These are phyloP conservation scores for Montipora capricornis DNA, from an alignment of 64 coral and sea anemone genomes.

Conservation along the genomic window DNA sequence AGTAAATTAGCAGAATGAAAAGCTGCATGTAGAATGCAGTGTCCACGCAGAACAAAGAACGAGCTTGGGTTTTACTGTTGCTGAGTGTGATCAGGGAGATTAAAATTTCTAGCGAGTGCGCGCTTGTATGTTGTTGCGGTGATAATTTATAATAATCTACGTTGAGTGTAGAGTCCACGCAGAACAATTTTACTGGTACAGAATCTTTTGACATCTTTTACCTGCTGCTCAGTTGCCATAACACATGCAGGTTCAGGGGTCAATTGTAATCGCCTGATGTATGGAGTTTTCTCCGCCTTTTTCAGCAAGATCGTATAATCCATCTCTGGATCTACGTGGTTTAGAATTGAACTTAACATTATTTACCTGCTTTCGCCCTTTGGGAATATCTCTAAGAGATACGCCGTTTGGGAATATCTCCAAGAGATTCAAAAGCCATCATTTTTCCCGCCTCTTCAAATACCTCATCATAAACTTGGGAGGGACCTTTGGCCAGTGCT, in stretches of 20 bases:
- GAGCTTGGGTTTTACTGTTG: too few relatives aligned
- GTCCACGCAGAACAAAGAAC: too few relatives aligned
- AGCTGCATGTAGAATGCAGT: too few relatives aligned
- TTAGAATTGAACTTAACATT: neutral
- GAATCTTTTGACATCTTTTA: conserved; percentile 54
- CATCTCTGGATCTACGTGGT: neutral
- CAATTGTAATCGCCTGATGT: neutral
- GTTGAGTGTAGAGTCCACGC: conserved; percentile 64
- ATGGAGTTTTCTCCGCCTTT: neutral
- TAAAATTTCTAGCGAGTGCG: too few relatives aligned
- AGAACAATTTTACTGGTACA: conserved; percentile 23
- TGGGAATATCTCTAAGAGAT: neutral
- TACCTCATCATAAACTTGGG: conserved; percentile 6
- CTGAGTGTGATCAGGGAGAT: too few relatives aligned
- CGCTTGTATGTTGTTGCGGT: conserved; percentile 52
- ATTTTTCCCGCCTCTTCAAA: conserved; percentile 6
- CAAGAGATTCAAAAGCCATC: conserved; percentile 5
- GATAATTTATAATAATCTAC: conserved; percentile 53
- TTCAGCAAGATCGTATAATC: conserved; percentile 1
- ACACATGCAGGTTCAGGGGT: neutral
- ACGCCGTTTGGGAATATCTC: neutral
- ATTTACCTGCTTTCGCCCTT: neutral
- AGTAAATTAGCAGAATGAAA: too few relatives aligned
- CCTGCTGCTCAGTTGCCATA: conserved; percentile 40
- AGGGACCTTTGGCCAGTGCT: neutral